Percentiles rank a stretch among this genome's conserved stretches.
Evolutionary conservation across 2,113 vertebrate species (phyloP).

Genomic region (Ginglymostoma cirratum): DNA sequence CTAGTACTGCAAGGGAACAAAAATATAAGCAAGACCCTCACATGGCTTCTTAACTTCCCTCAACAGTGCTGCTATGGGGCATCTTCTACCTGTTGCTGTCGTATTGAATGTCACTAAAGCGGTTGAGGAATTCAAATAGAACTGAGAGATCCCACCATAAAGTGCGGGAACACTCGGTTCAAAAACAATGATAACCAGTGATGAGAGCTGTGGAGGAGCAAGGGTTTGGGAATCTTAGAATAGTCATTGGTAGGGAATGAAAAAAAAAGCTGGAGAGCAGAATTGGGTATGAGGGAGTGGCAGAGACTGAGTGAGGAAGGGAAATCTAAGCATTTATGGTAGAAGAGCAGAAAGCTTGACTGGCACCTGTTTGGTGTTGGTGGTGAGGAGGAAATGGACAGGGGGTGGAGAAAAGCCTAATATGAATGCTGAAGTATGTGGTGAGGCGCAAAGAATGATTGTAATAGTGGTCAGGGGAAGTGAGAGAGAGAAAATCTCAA

Average conservation of each 20-base stretch:
- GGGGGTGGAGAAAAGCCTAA: no score
- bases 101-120: neutral
- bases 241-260: neutral
- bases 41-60: neutral
- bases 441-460: no score
- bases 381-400: no score
- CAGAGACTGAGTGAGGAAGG: neutral
- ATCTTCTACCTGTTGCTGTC: neutral
- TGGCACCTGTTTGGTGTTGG: neutral
- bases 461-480: no score
- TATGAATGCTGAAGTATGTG: no score
- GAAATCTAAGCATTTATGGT: neutral
- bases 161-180: neutral
- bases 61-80: neutral
- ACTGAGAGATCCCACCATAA: neutral
- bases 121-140: neutral
- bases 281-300: neutral
- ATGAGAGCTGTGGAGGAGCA: neutral
- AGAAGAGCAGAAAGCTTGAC: neutral
- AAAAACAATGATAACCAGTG: neutral
- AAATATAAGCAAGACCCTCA: neutral
- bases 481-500: neutral
- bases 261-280: neutral
- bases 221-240: neutral
- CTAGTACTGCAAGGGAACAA: neutral